These are phyloP conservation scores for Rhagonycha fulva DNA, from an alignment of 2,888 invertebrate species.

Conservation along the genomic window DNA sequence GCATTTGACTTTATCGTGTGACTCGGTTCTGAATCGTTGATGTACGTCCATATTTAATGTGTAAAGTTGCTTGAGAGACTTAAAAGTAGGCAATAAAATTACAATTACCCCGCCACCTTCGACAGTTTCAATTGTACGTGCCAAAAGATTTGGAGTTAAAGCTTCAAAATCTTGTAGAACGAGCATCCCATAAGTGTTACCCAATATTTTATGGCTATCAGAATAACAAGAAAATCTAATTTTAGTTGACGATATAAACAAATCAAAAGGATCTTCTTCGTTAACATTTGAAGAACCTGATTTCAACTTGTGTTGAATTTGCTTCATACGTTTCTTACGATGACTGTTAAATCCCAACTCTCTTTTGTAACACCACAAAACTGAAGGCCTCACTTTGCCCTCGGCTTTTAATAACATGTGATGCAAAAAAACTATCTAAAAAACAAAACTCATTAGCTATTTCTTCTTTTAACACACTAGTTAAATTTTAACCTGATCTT, in stretches of 20 bases:
- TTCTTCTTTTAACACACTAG: not conserved
- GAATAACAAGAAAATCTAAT: constrained; percentile 97
- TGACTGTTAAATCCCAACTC: constrained; percentile 69
- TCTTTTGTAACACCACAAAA: constrained; percentile 99
- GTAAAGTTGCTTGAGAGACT: constrained; percentile 90
- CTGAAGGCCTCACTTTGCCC: constrained; percentile 89
- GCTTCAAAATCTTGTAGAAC: constrained; percentile 91
- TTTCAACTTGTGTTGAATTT: constrained; percentile 80
- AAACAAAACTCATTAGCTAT: not conserved
- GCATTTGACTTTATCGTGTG: constrained; percentile 87
- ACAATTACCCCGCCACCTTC: constrained; percentile 85
- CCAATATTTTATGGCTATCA: constrained; percentile 96
- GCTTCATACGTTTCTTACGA: constrained; percentile 89
- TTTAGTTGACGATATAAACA: constrained; percentile 93
- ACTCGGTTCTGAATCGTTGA: constrained; percentile 91
- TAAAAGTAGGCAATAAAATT: constrained; percentile 81
- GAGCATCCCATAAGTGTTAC: constrained; percentile 87
- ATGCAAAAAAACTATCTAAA: constrained; percentile 91
- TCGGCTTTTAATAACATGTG: constrained; percentile 96
- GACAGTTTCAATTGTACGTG: constrained; percentile 95
- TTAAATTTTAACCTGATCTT: constrained; percentile 74
- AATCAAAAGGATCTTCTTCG: constrained; percentile 95
- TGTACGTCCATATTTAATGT: constrained; percentile 99
- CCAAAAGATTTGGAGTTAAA: constrained; percentile 93
- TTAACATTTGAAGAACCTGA: constrained; percentile 87